Evolutionary conservation across 1,140 invertebrate species (phyloP).

Genomic region (Pogonomyrmex barbatus): DNA sequence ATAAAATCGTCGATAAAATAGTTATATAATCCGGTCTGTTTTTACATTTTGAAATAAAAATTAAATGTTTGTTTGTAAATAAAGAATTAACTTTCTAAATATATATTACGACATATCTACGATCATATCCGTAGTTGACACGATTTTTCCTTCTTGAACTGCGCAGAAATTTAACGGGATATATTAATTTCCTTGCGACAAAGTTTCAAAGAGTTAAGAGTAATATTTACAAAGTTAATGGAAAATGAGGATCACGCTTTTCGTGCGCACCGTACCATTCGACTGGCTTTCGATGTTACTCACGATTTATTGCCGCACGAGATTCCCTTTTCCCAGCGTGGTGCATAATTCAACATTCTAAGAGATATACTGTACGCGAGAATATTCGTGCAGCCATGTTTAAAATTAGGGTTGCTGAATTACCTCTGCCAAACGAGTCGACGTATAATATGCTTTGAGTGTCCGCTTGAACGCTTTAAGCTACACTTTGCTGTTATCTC

Average conservation of each 20-base stretch:
- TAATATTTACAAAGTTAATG: neutral
- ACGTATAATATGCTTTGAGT: constrained; percentile 49
- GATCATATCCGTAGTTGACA: neutral
- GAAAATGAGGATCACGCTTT: constrained; percentile 7
- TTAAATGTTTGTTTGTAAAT: neutral
- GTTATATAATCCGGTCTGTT: neutral
- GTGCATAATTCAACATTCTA: constrained; percentile 47
- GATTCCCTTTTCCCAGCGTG: constrained; percentile 30
- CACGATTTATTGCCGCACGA: constrained; percentile 52
- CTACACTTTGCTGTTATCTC: constrained; percentile 48
- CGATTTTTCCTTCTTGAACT: neutral
- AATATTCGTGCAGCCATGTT: constrained; percentile 27
- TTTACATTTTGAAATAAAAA: neutral
- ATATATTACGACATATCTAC: too few relatives aligned
- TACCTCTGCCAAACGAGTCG: constrained; percentile 34
- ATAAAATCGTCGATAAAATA: neutral
- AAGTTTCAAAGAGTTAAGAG: neutral
- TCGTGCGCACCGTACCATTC: constrained; percentile 5
- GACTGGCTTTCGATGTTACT: constrained; percentile 59
- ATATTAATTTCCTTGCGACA: neutral
- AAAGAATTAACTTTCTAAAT: neutral
- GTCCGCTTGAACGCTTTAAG: constrained; percentile 59
- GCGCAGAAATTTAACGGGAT: neutral
- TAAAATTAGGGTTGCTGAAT: constrained; percentile 41
- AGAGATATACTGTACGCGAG: constrained; percentile 4